These are phyloP conservation scores for Hydropsyche betteni DNA, from an alignment of 2,888 invertebrate species.

Conservation along the genomic window DNA sequence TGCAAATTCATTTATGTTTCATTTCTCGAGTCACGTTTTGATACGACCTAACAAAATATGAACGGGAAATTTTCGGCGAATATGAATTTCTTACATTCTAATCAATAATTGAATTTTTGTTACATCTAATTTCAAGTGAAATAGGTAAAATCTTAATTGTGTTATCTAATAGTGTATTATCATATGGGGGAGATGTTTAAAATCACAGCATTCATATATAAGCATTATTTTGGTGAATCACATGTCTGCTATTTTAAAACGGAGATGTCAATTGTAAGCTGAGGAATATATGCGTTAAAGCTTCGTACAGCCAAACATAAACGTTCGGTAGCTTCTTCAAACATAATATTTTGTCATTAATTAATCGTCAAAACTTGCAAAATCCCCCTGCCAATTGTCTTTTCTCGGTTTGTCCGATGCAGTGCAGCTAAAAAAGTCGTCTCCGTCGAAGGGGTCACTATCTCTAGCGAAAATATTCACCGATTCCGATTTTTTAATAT, in stretches of 20 bases:
- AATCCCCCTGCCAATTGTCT: conserved; percentile 66
- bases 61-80: neutral
- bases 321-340: too few relatives aligned
- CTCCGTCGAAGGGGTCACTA: conserved; percentile 88
- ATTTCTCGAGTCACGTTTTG: too few relatives aligned
- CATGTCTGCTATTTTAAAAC: neutral
- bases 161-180: too few relatives aligned
- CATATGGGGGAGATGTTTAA: too few relatives aligned
- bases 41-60: too few relatives aligned
- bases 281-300: conserved; percentile 44
- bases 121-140: conserved; percentile 13
- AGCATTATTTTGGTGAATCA: neutral
- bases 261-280: neutral
- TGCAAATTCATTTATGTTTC: too few relatives aligned
- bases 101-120: conserved; percentile 22
- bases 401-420: conserved; percentile 63
- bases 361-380: conserved; percentile 61
- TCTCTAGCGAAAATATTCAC: conserved; percentile 89
- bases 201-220: neutral
- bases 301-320: conserved; percentile 46
- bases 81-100: conserved; percentile 14
- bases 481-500: conserved; percentile 87
- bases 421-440: conserved; percentile 80
- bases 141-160: conserved; percentile 4
- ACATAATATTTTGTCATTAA: too few relatives aligned